Evolutionary conservation across 2,113 vertebrate genomes (phyloP), one percentile per base, ranked within the genome.

Genomic region (Phylloscopus trochiloides): DNA sequence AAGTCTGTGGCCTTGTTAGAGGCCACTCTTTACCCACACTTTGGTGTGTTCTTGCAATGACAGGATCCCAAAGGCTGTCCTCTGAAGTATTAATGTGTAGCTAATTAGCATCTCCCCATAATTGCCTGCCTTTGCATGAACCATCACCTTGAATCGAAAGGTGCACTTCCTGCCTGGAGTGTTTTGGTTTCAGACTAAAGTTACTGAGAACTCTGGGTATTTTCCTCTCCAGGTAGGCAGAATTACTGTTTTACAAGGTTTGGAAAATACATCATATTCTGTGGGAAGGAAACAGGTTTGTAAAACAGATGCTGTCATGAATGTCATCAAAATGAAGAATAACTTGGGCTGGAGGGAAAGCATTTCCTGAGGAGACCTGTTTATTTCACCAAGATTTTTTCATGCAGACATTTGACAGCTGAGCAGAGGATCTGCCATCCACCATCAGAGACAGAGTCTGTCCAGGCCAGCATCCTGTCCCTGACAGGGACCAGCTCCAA

Each of bases 281-380:
- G 72, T 86, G 51, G 79, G 78, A 88, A 94, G 81, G 59, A 62
- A 76, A 42, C 66, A 73, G 79, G 91, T 95, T 92, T 95, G 70
- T 87, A 40, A 96, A 94, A 72, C 91, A 93, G 29, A 61, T 70
- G 68, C 80, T 95, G 88, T 62, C 67, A 55, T 42, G 85, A 96
- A 78, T 13, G 11, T 81, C 63, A 79, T 82, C 55, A 95, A 65
- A 86, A 89, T 88, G 86, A 93, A 59, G 58, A 61, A 85, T 83
- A 80, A 48, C 70, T 82, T 70, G 88, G 78, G 52, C 91, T 77
- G 87, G 15, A 82, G 62, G 62, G 93, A 87, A 45, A 65, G 45
- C 47, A 34, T 80, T 68, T 92, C 74, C 85, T 59, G 83, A 95
- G 79, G 81, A 74, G 54, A 66, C 28, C 92, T 90, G 74, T 72